Evolutionary conservation across 2,888 invertebrate genomes (phyloP).

Genomic region (Masnerella sp.): DNA sequence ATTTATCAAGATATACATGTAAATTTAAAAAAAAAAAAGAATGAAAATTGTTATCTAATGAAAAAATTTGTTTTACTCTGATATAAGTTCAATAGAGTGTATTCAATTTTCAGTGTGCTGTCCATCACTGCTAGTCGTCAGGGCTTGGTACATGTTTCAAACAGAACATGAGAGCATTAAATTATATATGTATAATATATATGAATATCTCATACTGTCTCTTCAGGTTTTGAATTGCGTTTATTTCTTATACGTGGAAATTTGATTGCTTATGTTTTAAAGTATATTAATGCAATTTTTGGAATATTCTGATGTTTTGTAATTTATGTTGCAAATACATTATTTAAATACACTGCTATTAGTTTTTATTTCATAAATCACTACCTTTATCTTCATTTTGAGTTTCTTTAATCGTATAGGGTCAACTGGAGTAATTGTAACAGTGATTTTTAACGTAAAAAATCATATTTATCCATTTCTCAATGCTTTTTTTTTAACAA

Average conservation of each 20-base stretch:
- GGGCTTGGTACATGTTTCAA: slow-evolving; percentile 58
- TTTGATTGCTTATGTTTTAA: slow-evolving; percentile 49
- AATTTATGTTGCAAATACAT: slow-evolving; percentile 58
- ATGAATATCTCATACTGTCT: slow-evolving; percentile 52
- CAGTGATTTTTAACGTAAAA: too few species aligned
- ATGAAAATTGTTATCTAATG: slow-evolving; percentile 13
- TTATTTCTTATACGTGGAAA: slow-evolving; percentile 34
- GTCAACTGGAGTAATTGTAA: too few species aligned
- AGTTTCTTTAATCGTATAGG: too few species aligned
- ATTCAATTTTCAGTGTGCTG: slow-evolving; percentile 61
- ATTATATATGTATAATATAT: slow-evolving; percentile 57
- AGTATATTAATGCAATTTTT: slow-evolving; percentile 49
- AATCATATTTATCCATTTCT: too few species aligned
- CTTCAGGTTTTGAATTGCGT: slow-evolving; percentile 48
- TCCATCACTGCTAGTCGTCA: slow-evolving; percentile 58
- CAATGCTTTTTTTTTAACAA: too few species aligned
- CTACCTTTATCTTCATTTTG: too few species aligned
- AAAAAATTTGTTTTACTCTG: slow-evolving; percentile 22
- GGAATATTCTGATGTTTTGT: slow-evolving; percentile 50
- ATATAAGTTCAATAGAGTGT: slow-evolving; percentile 43
- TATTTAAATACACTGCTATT: slow-evolving; percentile 38
- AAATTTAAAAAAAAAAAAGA: too few species aligned
- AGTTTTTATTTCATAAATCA: neutral
- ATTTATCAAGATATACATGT: slow-evolving; percentile 44
- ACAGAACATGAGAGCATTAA: slow-evolving; percentile 57